phyloP scores from a whole-genome alignment of 2,888 invertebrate genomes.

The Noctua pronuba region DNA sequence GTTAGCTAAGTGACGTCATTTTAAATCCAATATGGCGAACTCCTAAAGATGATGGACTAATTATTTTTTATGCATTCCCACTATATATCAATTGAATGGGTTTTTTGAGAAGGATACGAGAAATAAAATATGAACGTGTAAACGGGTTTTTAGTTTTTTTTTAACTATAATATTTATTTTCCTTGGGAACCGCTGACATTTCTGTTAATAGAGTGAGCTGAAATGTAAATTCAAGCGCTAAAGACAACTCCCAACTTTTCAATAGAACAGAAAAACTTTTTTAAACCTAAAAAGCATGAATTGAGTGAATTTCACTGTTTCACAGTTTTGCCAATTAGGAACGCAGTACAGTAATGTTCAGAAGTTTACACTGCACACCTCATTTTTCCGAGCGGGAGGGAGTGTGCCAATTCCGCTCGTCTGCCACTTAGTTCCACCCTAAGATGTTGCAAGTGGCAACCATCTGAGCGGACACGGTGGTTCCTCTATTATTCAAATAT shows the following conservation, averaged over 20 bases:
- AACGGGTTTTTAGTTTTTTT: too few species aligned
- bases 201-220: background rate
- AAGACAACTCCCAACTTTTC: background rate
- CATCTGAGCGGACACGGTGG: conserved; percentile 59
- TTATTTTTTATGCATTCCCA: too few species aligned
- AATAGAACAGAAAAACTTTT: background rate
- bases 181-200: background rate
- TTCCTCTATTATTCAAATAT: conserved; percentile 73
- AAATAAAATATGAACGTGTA: too few species aligned
- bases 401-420: conserved; percentile 5
- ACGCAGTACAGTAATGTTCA: background rate
- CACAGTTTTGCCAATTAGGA: conserved; percentile 16
- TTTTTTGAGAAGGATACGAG: too few species aligned
- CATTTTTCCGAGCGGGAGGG: background rate
- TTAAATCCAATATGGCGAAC: too few species aligned
- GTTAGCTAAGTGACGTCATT: too few species aligned
- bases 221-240: background rate
- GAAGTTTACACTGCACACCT: background rate
- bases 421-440: conserved; percentile 27
- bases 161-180: background rate
- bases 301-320: conserved; percentile 27
- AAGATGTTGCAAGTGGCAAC: conserved; percentile 55
- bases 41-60: too few species aligned
- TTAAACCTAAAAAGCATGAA: background rate
- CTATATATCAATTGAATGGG: too few species aligned